A percentile compares a stretch with the other conserved stretches of the same genome.
phyloP scores from a whole-genome alignment of 2,797 vertebrate species.

The Danionella dracula region DNA sequence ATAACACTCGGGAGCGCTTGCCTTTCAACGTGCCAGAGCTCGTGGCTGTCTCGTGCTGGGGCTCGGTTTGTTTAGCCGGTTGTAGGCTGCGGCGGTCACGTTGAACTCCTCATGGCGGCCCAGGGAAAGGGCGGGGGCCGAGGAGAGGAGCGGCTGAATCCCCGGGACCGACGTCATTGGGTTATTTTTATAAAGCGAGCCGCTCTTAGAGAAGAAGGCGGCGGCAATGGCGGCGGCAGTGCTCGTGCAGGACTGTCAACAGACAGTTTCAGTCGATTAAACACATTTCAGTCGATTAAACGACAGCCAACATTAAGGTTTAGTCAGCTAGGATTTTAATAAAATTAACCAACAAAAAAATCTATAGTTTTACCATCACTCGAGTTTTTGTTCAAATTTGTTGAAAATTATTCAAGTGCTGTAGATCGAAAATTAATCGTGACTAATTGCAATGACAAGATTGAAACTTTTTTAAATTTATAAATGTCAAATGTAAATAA shows the following conservation, averaged over 20 bases:
- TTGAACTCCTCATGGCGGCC: conserved; percentile 67
- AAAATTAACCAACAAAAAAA: too few relatives aligned
- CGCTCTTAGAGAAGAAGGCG: conserved; percentile 31
- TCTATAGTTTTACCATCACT: too few relatives aligned
- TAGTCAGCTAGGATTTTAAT: too few relatives aligned
- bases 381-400: too few relatives aligned
- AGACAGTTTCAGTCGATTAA: too few relatives aligned
- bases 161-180: conserved; percentile 55
- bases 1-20: conserved; percentile 37
- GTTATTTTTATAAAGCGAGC: conserved; percentile 41
- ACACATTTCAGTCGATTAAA: too few relatives aligned
- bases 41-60: conserved; percentile 27
- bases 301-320: too few relatives aligned
- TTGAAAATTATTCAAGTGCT: too few relatives aligned
- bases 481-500: too few relatives aligned
- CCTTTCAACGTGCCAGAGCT: conserved; percentile 60
- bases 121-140: conserved; percentile 18
- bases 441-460: too few relatives aligned
- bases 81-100: conserved; percentile 58
- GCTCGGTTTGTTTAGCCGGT: conserved; percentile 28
- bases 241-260: neutral
- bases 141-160: conserved; percentile 38
- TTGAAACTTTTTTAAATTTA: too few relatives aligned
- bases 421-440: too few relatives aligned
- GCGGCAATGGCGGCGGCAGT: conserved; percentile 29